Percentiles rank a stretch among this genome's conserved stretches.
These are phyloP conservation scores for Tetramorium simillimum DNA, from an alignment of 1,140 invertebrate genomes.

Conservation along the genomic window DNA sequence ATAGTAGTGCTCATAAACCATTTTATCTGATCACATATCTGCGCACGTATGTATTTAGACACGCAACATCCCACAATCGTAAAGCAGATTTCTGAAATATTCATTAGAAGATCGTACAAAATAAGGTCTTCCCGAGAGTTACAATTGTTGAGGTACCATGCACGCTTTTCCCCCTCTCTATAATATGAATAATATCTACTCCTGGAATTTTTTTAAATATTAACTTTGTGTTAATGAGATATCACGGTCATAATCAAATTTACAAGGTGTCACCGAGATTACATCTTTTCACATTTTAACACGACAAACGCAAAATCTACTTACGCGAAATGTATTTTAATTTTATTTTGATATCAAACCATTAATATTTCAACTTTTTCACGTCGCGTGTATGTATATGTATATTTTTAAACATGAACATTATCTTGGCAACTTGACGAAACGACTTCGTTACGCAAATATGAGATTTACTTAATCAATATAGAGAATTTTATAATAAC, in stretches of 20 bases:
- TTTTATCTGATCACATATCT: constrained; percentile 66
- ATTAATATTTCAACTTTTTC: neutral
- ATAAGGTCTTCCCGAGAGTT: neutral
- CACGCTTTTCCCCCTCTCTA: neutral
- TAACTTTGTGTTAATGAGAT: neutral
- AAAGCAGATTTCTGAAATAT: constrained; percentile 71
- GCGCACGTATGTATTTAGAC: constrained; percentile 32
- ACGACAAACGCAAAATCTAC: neutral
- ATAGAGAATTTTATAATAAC: neutral
- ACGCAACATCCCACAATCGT: constrained; percentile 55
- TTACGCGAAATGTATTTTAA: neutral
- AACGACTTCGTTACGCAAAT: neutral
- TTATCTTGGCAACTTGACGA: neutral
- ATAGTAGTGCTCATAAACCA: constrained; percentile 51
- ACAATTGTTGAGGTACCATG: neutral
- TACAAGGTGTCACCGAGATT: neutral
- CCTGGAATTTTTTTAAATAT: neutral
- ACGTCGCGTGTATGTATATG: neutral
- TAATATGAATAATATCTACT: neutral
- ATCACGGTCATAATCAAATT: neutral
- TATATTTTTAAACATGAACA: neutral
- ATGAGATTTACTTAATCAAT: neutral
- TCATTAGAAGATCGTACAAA: constrained; percentile 64
- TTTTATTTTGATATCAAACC: neutral
- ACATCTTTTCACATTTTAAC: neutral